These are phyloP conservation scores for Oryzias woworae DNA, from an alignment of 2,113 vertebrate genomes.

Conservation along the genomic window DNA sequence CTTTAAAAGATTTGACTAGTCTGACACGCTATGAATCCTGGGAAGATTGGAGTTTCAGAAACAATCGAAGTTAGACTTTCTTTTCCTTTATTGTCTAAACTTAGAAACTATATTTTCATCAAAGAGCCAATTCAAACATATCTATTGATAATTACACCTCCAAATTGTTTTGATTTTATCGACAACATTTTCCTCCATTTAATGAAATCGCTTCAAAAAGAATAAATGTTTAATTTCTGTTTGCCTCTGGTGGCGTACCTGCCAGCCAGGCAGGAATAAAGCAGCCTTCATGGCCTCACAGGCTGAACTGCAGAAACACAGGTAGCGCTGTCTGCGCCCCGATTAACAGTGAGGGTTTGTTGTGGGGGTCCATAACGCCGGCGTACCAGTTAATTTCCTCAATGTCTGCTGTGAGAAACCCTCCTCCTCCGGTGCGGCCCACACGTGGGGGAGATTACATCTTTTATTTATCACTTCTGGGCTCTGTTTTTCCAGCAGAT, in stretches of 20 bases:
- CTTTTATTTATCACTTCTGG: conserved; percentile 96
- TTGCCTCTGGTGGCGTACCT: background rate
- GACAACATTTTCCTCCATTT: too few species aligned
- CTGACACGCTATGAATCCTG: too few species aligned
- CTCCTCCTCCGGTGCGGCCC: conserved; percentile 51
- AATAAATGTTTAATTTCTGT: too few species aligned
- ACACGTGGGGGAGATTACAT: conserved; percentile 85
- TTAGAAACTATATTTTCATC: too few species aligned
- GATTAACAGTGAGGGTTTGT: conserved; percentile 45
- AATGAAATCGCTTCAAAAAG: too few species aligned
- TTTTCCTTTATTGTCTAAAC: too few species aligned
- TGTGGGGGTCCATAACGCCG: conserved; percentile 32
- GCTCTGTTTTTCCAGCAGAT: conserved; percentile 96
- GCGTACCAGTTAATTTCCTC: conserved; percentile 76
- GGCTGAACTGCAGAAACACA: conserved; percentile 24
- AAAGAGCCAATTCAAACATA: too few species aligned
- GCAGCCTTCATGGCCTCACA: conserved; percentile 9
- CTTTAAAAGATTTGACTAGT: too few species aligned
- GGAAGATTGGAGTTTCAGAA: too few species aligned
- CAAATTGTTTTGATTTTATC: too few species aligned
- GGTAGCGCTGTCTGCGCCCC: conserved; percentile 27
- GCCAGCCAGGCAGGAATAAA: conserved; percentile 6
- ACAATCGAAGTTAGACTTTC: too few species aligned
- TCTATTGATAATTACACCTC: too few species aligned
- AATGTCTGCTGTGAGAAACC: conserved; percentile 72